Conservation (phyloP, 1,140 invertebrate species). For the Hylaeus anthracinus region DNA sequence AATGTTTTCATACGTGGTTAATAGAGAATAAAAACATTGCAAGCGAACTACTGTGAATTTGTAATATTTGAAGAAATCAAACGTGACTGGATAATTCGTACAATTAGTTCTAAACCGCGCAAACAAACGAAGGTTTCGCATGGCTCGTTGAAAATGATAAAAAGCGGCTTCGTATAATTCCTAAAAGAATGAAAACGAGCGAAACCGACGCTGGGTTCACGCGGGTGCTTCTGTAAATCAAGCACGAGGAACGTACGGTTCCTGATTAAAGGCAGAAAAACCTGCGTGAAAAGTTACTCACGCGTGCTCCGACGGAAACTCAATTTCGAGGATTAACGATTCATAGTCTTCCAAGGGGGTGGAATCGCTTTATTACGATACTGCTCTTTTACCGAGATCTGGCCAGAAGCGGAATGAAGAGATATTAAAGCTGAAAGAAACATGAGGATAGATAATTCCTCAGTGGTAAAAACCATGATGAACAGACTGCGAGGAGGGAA, state of each 20-base stretch:
- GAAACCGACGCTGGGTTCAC: neutral
- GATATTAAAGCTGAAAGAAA: constrained; percentile 44
- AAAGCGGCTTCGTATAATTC: neutral
- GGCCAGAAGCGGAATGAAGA: constrained; percentile 30
- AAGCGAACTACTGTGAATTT: too few relatives aligned
- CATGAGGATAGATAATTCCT: constrained; percentile 43
- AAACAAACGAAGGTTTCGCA: too few relatives aligned
- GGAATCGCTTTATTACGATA: constrained; percentile 40
- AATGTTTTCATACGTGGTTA: too few relatives aligned
- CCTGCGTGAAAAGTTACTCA: constrained; percentile 21
- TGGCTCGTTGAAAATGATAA: neutral
- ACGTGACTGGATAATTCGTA: too few relatives aligned
- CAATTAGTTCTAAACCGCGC: too few relatives aligned
- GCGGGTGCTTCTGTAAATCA: neutral
- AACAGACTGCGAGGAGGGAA: neutral
- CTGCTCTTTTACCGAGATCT: neutral
- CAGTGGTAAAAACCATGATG: constrained; percentile 1
- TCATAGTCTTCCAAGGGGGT: constrained; percentile 17
- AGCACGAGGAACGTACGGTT: neutral
- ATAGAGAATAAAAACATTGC: too few relatives aligned
- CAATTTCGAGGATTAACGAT: constrained; percentile 45
- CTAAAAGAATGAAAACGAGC: neutral
- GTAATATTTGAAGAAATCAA: too few relatives aligned
- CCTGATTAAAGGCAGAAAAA: neutral
- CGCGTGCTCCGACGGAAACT: constrained; percentile 18